These are phyloP conservation scores for Diarsia dahlii DNA, from an alignment of 2,888 invertebrate genomes.

Conservation along the genomic window DNA sequence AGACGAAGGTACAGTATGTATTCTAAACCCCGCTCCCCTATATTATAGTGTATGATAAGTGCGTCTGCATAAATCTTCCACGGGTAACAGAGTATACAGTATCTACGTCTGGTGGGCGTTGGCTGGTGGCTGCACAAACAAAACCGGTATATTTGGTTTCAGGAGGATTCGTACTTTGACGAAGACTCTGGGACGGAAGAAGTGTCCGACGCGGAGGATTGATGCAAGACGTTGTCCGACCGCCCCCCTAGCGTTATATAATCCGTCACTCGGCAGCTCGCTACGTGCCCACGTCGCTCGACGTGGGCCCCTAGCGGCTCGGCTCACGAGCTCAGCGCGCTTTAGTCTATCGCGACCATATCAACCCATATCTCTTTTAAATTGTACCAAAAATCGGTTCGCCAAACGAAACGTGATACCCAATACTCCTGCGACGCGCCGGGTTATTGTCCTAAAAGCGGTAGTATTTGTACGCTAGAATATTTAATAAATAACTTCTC, in stretches of 20 bases:
- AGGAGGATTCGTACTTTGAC: constrained; percentile 90
- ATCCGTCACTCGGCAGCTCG: constrained; percentile 70
- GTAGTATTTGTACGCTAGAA: constrained; percentile 84
- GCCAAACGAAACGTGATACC: constrained; percentile 73
- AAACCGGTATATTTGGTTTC: constrained; percentile 87
- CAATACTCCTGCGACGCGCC: constrained; percentile 75
- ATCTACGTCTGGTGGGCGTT: constrained; percentile 81
- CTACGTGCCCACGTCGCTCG: constrained; percentile 60
- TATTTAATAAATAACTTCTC: constrained; percentile 74
- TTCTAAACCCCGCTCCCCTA: constrained; percentile 61
- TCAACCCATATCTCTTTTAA: constrained; percentile 73
- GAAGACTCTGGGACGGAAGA: constrained; percentile 89
- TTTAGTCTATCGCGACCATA: constrained; percentile 76
- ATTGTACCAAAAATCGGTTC: constrained; percentile 76
- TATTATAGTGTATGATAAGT: constrained; percentile 47
- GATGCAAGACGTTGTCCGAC: constrained; percentile 77
- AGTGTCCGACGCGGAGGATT: constrained; percentile 87
- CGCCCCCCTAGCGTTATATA: constrained; percentile 74
- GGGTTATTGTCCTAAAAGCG: constrained; percentile 77
- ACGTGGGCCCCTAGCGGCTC: constrained; percentile 60
- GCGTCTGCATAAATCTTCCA: constrained; percentile 61
- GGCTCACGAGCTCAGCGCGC: constrained; percentile 61
- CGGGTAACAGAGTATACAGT: constrained; percentile 72
- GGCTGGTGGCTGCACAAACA: constrained; percentile 78
- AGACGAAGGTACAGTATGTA: constrained; percentile 83